These are phyloP conservation scores for Melanotaenia nigrans DNA, from an alignment of 2,797 vertebrate genomes.

Conservation along the genomic window DNA sequence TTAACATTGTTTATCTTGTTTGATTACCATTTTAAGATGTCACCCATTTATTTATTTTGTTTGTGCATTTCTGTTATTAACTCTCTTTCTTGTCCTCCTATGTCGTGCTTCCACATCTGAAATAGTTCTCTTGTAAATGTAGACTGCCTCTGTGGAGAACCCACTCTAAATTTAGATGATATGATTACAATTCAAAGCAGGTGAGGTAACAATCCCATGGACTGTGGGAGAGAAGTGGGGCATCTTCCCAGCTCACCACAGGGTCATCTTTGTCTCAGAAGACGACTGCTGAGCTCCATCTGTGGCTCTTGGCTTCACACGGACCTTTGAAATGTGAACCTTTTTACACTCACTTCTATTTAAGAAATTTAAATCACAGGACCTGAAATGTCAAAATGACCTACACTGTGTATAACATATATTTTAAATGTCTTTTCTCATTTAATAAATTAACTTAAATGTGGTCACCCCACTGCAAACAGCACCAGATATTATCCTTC, in stretches of 20 bases:
- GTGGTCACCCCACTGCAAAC: too few relatives aligned
- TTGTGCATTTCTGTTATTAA: not conserved
- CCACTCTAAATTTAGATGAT: not conserved
- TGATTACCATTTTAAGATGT: not conserved
- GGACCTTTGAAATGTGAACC: slow-evolving; percentile 1
- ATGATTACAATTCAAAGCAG: slow-evolving; percentile 7
- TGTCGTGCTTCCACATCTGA: not conserved
- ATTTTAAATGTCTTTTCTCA: not conserved
- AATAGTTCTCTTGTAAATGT: not conserved
- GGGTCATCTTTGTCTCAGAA: slow-evolving; percentile 20
- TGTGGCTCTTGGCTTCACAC: slow-evolving; percentile 12
- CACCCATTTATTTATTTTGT: not conserved
- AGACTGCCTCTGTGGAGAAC: not conserved
- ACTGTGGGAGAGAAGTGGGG: slow-evolving; percentile 2
- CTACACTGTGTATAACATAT: not conserved
- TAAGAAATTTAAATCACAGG: not conserved
- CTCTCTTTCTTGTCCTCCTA: not conserved
- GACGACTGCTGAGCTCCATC: slow-evolving; percentile 2
- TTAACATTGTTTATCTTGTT: not conserved
- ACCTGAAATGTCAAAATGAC: not conserved
- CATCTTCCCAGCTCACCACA: slow-evolving; percentile 1
- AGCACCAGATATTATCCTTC: too few relatives aligned
- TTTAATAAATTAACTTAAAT: not conserved
- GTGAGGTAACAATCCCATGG: slow-evolving; percentile 4
- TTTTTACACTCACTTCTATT: not conserved